Evolutionary conservation across 2,888 invertebrate genomes (phyloP).

Genomic region (Drosophila diplacantha): DNA sequence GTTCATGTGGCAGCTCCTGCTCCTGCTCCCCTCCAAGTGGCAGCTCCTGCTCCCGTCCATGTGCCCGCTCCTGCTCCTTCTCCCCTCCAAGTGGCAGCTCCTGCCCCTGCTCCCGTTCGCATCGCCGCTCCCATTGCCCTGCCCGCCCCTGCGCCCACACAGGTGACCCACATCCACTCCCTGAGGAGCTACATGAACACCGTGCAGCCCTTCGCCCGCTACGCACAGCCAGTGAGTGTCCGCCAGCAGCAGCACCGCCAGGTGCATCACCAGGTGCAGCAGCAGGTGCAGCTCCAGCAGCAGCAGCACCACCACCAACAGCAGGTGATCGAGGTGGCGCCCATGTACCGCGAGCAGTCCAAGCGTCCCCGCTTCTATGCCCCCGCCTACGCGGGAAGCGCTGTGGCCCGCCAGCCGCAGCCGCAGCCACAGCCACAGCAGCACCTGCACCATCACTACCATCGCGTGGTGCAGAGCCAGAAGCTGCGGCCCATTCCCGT

Average conservation of each 20-base stretch:
- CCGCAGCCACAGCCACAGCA: not conserved
- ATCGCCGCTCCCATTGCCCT: conserved; percentile 26
- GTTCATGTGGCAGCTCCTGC: conserved; percentile 20
- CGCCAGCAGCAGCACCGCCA: conserved; percentile 35
- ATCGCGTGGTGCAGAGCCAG: conserved; percentile 36
- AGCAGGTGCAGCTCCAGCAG: conserved; percentile 10
- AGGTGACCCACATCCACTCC: conserved; percentile 57
- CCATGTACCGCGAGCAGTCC: conserved; percentile 63
- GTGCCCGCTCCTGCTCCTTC: conserved; percentile 21
- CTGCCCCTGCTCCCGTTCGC: conserved; percentile 29
- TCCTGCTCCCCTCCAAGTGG: conserved; percentile 24
- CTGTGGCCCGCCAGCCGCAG: conserved; percentile 46
- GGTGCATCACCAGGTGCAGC: conserved; percentile 30
- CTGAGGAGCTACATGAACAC: conserved; percentile 69
- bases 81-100: conserved; percentile 38
- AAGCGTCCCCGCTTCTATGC: conserved; percentile 62
- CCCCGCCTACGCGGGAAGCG: conserved; percentile 53
- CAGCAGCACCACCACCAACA: conserved; percentile 32
- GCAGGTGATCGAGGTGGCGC: conserved; percentile 53
- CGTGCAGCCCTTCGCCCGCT: conserved; percentile 68
- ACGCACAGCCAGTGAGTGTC: conserved; percentile 46
- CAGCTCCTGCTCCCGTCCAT: conserved; percentile 21
- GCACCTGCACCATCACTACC: conserved; percentile 29
- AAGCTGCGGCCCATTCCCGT: conserved; percentile 27
- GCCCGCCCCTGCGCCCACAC: conserved; percentile 50